phyloP scores from a whole-genome alignment of 35 echinoderm and acorn worm genomes.

The Apostichopus californicus region DNA sequence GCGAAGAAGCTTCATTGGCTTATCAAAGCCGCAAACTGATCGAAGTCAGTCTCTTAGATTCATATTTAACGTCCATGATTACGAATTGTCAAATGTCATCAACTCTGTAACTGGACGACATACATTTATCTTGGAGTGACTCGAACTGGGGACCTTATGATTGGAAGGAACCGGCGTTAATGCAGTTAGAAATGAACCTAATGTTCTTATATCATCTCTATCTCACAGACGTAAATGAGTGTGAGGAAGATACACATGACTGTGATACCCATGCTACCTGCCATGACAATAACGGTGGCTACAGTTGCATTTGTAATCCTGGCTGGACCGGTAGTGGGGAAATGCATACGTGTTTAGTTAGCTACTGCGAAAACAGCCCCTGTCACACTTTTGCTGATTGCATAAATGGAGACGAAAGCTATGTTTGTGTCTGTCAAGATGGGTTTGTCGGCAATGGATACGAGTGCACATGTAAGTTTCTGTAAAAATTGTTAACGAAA shows the following conservation, averaged over 20 bases:
- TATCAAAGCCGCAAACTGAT: too few species aligned
- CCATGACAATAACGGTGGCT: neutral
- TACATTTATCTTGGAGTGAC: too few species aligned
- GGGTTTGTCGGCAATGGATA: slow-evolving; percentile 21
- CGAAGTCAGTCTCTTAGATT: too few species aligned
- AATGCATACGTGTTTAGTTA: neutral
- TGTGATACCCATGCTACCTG: slow-evolving; percentile 44
- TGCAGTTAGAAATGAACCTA: too few species aligned
- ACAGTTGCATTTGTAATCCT: slow-evolving; percentile 28
- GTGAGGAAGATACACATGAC: neutral
- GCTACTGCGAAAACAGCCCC: neutral
- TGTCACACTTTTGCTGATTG: slow-evolving; percentile 28
- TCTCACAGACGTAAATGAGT: slow-evolving; percentile 39
- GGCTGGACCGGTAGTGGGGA: slow-evolving; percentile 50
- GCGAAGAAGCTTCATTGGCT: too few species aligned
- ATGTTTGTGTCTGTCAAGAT: neutral
- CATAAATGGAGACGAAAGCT: neutral
- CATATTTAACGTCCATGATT: too few species aligned
- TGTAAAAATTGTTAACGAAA: too few species aligned
- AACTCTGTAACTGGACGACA: too few species aligned
- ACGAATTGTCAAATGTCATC: too few species aligned
- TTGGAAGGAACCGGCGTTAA: too few species aligned
- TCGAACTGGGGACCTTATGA: too few species aligned
- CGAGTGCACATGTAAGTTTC: slow-evolving; percentile 1
- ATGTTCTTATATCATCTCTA: too few species aligned